Evolutionary conservation across 2,888 invertebrate genomes (phyloP).

Genomic region (Herminia tarsipennalis): DNA sequence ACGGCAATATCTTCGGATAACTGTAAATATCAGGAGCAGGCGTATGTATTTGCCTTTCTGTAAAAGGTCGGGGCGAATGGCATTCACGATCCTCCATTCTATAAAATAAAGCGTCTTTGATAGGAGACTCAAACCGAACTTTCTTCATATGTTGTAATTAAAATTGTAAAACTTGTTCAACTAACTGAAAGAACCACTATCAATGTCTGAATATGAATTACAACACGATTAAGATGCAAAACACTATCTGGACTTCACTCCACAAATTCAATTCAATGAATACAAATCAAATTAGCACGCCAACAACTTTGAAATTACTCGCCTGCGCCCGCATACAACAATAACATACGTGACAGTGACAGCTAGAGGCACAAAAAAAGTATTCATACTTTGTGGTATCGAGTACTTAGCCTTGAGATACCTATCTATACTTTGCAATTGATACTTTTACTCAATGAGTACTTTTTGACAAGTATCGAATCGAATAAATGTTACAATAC

Average conservation of each 20-base stretch:
- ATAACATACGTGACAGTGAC: background rate
- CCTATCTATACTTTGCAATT: too few relatives aligned
- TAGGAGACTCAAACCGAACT: slow-evolving; percentile 72
- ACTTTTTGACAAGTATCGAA: too few relatives aligned
- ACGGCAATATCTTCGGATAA: slow-evolving; percentile 52
- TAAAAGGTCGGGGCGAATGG: slow-evolving; percentile 75
- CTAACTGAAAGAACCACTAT: background rate
- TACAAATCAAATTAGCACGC: too few relatives aligned
- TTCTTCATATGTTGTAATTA: slow-evolving; percentile 66
- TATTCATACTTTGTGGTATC: too few relatives aligned
- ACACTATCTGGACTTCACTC: too few relatives aligned
- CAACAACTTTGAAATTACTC: slow-evolving; percentile 31
- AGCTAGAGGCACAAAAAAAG: background rate
- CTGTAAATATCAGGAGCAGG: slow-evolving; percentile 45
- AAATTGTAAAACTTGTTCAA: background rate
- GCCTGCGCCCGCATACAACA: background rate
- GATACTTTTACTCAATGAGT: too few relatives aligned
- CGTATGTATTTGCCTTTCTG: slow-evolving; percentile 53
- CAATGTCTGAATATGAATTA: too few relatives aligned
- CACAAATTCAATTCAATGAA: too few relatives aligned
- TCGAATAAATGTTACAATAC: too few relatives aligned
- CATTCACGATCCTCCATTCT: slow-evolving; percentile 70
- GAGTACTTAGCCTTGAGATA: too few relatives aligned
- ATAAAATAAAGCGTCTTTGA: slow-evolving; percentile 33
- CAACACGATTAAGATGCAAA: too few relatives aligned